A percentile compares a stretch with the other conserved stretches of the same genome.
Evolutionary conservation across 37 sponge, comb jelly and placozoan genomes (phyloP).

Genomic region (Chondrosia reniformis): DNA sequence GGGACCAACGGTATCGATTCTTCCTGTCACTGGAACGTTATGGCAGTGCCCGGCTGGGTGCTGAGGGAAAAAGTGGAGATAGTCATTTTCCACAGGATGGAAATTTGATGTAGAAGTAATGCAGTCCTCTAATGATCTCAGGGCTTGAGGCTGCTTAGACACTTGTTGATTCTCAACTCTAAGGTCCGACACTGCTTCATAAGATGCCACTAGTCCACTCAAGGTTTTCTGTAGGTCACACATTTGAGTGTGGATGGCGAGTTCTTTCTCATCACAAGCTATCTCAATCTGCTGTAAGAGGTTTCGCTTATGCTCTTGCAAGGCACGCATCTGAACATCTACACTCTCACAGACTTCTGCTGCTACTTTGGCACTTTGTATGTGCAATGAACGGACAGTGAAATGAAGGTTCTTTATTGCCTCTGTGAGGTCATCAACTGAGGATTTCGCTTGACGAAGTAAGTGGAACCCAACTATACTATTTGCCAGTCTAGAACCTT

Average conservation of each 20-base stretch:
- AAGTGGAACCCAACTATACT: slow-evolving; percentile 11
- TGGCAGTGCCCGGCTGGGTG: slow-evolving; percentile 22
- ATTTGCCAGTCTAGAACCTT: slow-evolving; percentile 35
- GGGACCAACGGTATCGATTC: slow-evolving; percentile 45
- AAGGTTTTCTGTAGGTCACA: slow-evolving; percentile 10
- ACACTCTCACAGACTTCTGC: slow-evolving; percentile 56
- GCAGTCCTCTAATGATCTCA: slow-evolving; percentile 35
- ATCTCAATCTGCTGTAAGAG: slow-evolving; percentile 47
- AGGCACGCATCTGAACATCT: slow-evolving; percentile 42
- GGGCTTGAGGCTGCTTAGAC: slow-evolving; percentile 13
- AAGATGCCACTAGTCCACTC: slow-evolving; percentile 1
- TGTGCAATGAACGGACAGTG: slow-evolving; percentile 16
- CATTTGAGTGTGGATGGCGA: slow-evolving; percentile 30
- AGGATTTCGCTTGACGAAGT: slow-evolving; percentile 23
- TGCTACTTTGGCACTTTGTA: slow-evolving; percentile 28
- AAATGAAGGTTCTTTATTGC: slow-evolving; percentile 37
- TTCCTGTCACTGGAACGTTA: slow-evolving; percentile 48
- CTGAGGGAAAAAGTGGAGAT: slow-evolving; percentile 46
- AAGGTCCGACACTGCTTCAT: not conserved
- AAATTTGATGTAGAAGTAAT: slow-evolving; percentile 5
- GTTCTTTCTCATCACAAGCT: slow-evolving; percentile 30
- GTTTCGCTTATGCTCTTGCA: slow-evolving; percentile 69
- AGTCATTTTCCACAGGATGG: slow-evolving; percentile 63
- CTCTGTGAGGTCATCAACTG: slow-evolving; percentile 31
- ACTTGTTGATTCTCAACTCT: not conserved